Base-by-base conservation (phyloP, 1,140 invertebrate species). In the Armadillidium nasatum region DNA sequence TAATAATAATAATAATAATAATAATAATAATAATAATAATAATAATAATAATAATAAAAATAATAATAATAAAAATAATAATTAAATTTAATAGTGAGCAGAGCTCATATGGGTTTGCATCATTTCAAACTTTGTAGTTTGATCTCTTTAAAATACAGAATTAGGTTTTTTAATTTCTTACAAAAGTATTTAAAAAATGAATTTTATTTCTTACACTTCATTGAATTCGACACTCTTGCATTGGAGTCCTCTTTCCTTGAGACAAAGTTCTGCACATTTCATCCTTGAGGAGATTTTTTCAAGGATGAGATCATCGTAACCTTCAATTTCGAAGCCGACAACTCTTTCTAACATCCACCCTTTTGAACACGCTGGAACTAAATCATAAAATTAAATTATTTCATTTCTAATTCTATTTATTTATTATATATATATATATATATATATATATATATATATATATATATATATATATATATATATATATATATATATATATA, bases 301-400 rank as follows among this genome's bases (percentile, higher is more conserved):
- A 0, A 86, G 73, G 0, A 84, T 80, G 2, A 81, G 73, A 72
- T 84, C 81, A 70, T 86, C 85, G 74, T 83, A 84, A 15, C 86
- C 86, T 0, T 82, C 80, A 10, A 87, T 79, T 77, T 86, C 85
- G 50, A 83, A 84, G 10, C 85, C 84, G 43, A 84, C 82, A 4
- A 84, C 84, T 6, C 84, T 76, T 73, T 87, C 85, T 43, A 86
- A 82, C 10, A 84, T 83, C 86, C 86, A 87, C 0, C 83, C 83
- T 79, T 82, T 83, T 71, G 79, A 77, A 78, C 82, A 82, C 22
- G 77, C 50, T 60, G 50, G 50, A 13, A 60, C 50, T 60, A 7
- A 60, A 60, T 15, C 0, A 60, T 7, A 1, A 7, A 2, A 60
- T 60, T 60, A 60, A 60, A 60, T 60, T 60, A 15, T 60, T 60